Base-by-base conservation (phyloP, 2,797 vertebrate species). In the Siniperca obscura region DNA sequence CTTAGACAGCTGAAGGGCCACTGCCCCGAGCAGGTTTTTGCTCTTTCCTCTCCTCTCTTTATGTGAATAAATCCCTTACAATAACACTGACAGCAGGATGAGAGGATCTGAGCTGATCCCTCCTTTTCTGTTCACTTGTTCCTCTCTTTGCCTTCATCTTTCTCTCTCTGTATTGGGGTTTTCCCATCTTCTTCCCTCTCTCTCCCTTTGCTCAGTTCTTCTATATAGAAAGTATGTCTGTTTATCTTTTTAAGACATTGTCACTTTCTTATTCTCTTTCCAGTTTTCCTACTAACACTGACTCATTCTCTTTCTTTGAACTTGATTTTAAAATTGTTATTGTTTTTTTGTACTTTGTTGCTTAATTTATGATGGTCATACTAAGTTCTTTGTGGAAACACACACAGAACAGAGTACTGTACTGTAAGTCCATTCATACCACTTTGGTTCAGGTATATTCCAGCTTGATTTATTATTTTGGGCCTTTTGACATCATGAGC, bases 31-130 rank as follows among this genome's bases (percentile, higher is more conserved):
- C 57, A 40, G 48, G 34, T 50, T 61, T 82, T 22, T 61, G 25
- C 55, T 80, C 50, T 22, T 71, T 66, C 59, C 57, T 48, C 56
- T 65, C 9, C n/a, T 68, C 62, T 36, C 30, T 74, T 70, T 17
- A 55, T 73, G 14, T 76, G 66, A 79, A 83, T 75, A 81, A 82
- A 87, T 78, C 72, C 59, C 44, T 85, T 75, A 73, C 4, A 87
- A 80, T 85, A 81, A 90, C 81, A 85, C 44, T 44, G 66, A 56
- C 38, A 85, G 42, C 38, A 53, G 42, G 36, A 68, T 50, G 57
- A 60, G 64, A 62, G 19, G 59, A 78, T 80, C 38, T 40, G 57
- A 67, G 57, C 53, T 70, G 56, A 85, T 83, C 57, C 59, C 34
- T 84, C 70, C 57, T 65, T 65, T 78, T 71, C 70, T 69, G 7